A percentile compares a stretch with the other conserved stretches of the same genome.
These are phyloP conservation scores for Brachionus koreanus DNA, from an alignment of 1,140 invertebrate genomes.

Conservation along the genomic window DNA sequence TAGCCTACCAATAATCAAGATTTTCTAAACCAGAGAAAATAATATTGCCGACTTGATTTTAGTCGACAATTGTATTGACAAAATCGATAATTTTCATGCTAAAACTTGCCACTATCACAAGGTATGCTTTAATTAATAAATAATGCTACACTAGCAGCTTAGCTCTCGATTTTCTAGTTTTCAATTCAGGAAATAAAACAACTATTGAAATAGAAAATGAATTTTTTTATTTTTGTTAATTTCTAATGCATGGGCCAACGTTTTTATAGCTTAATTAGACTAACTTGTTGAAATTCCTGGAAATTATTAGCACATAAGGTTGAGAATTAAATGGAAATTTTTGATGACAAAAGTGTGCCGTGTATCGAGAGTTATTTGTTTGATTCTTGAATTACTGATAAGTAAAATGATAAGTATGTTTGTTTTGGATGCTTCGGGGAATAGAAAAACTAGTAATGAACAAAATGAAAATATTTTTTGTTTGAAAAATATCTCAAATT, in stretches of 20 bases:
- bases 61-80: not conserved
- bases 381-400: slow-evolving; percentile 39
- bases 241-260: not conserved
- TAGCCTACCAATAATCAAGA: not conserved
- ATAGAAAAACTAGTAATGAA: slow-evolving; percentile 7
- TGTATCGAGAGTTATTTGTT: not conserved
- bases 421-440: not conserved
- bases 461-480: not conserved
- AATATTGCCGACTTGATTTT: not conserved
- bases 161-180: not conserved
- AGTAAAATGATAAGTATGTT: slow-evolving; percentile 10
- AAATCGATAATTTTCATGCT: slow-evolving; percentile 10
- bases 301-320: not conserved
- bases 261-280: slow-evolving; percentile 20
- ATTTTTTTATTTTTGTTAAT: not conserved
- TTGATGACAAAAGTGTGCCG: slow-evolving; percentile 4
- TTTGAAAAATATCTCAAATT: not conserved
- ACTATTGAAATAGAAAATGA: slow-evolving; percentile 6
- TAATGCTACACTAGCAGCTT: not conserved
- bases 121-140: slow-evolving; percentile 12
- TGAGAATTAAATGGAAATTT: not conserved
- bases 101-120: slow-evolving; percentile 4
- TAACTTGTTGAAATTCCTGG: slow-evolving; percentile 42
- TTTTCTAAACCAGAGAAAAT: not conserved
- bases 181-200: slow-evolving; percentile 27